A percentile compares a stretch with the other conserved stretches of the same genome.
phyloP scores from a whole-genome alignment of 2,797 vertebrate genomes.

The Rhynchonycteris naso region DNA sequence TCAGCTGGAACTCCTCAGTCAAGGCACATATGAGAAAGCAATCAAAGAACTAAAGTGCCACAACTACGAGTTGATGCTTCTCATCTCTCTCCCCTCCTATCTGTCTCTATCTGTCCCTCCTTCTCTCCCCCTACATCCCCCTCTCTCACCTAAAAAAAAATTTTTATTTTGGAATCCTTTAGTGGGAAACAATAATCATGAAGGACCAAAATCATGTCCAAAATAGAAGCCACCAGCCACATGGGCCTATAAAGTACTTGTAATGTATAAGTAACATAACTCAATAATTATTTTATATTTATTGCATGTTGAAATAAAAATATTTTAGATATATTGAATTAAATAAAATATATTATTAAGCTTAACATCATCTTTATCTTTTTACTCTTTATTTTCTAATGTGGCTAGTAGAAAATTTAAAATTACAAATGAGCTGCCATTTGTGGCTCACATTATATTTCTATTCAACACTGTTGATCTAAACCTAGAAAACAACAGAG shows the following conservation, averaged over 20 bases:
- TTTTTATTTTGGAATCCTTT: neutral
- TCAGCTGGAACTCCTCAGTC: too few species aligned
- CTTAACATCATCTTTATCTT: neutral
- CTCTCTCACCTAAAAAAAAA: too few species aligned
- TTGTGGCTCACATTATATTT: neutral
- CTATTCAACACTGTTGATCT: neutral
- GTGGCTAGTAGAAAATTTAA: neutral
- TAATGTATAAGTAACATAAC: neutral
- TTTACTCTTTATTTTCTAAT: neutral
- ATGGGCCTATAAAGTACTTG: neutral
- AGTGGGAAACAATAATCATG: conserved; percentile 4
- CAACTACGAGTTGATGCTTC: too few species aligned
- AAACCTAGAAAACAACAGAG: neutral
- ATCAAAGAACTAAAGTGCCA: too few species aligned
- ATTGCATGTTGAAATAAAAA: conserved; percentile 4
- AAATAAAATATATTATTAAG: conserved; percentile 1
- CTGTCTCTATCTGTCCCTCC: too few species aligned
- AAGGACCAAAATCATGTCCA: neutral
- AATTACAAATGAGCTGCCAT: neutral
- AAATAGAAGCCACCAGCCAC: neutral
- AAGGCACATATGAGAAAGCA: too few species aligned
- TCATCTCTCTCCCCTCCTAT: too few species aligned
- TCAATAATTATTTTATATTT: neutral
- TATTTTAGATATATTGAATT: neutral
- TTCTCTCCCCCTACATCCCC: too few species aligned